Evolutionary conservation across 1,140 invertebrate species (phyloP), one percentile per base, ranked within the genome.

Genomic region (Polypedilum vanderplanki): DNA sequence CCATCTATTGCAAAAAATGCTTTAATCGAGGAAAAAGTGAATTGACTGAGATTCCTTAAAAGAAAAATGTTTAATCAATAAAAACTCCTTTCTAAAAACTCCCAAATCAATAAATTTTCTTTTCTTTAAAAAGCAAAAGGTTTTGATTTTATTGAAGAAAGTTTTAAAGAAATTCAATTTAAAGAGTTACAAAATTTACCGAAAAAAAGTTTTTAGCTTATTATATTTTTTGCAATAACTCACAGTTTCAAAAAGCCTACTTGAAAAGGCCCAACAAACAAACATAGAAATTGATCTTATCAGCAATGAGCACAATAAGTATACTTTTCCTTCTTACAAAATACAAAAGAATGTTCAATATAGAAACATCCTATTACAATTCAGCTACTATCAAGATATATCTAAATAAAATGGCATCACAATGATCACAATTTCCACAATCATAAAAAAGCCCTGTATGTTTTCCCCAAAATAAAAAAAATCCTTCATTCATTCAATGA

Each of bases 341-440:
- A 7, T 2, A 67, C n/a, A n/a, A 20, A 20, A 10, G 18, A 70
- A 20, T 20, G 17, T 70, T 20, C 65, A 70, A 70, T 20, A 70
- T 17, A 67, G 4, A 67, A 2, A 67, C 17, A 70, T 15, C 46
- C 10, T 12, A 57, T 57, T 57, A 57, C 46, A 57, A 57, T 57
- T 15, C 46, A 15, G 46, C 46, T 15, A 57, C 9, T 57, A 57
- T 70, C 65, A 70, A 70, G 65, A 70, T 20, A 18, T 70, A 70
- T 70, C 65, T 20, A 70, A 70, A 70, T 22, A 70, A 18, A 70
- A 70, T 70, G 20, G 17, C 65, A 70, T 70, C 65, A 57, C 46
- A 70, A 67, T 67, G 64, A 67, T 67, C 18, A 18, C 64, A 67
- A 70, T 70, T 70, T 70, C 65, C 65, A 70, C 65, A 18, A 70